phyloP scores from a whole-genome alignment of 2,888 invertebrate species.

The Temnothorax ravouxi region DNA sequence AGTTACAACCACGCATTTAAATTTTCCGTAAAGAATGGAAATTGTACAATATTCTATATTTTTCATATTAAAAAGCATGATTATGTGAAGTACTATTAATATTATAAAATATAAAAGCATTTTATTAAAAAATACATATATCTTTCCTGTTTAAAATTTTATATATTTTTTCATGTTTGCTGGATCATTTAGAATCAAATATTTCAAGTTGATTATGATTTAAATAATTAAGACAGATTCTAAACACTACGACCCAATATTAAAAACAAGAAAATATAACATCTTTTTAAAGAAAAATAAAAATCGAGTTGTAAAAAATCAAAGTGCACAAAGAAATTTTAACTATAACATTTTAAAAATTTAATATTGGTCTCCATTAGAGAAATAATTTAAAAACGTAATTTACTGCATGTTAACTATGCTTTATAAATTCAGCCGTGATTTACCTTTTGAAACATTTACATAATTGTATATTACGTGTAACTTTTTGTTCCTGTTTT shows the following conservation, averaged over 20 bases:
- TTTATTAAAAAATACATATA: not conserved
- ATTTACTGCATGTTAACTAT: conserved; percentile 2
- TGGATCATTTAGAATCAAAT: not conserved
- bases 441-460: conserved; percentile 22
- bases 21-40: not conserved
- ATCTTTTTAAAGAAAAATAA: not conserved
- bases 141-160: not conserved
- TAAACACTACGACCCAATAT: not conserved
- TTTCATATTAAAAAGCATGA: not conserved
- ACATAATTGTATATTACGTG: not conserved
- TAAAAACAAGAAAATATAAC: not conserved
- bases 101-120: not conserved
- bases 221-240: not conserved
- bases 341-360: not conserved
- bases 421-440: conserved; percentile 21
- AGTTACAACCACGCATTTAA: not conserved
- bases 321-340: not conserved
- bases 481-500: not conserved
- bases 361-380: not conserved
- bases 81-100: not conserved
- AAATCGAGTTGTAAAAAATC: not conserved
- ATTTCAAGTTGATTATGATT: not conserved
- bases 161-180: not conserved
- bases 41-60: conserved; percentile 4
- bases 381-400: conserved; percentile 26